Base-by-base conservation (phyloP, 2,888 invertebrate genomes). In the Drosophila niveifrons region DNA sequence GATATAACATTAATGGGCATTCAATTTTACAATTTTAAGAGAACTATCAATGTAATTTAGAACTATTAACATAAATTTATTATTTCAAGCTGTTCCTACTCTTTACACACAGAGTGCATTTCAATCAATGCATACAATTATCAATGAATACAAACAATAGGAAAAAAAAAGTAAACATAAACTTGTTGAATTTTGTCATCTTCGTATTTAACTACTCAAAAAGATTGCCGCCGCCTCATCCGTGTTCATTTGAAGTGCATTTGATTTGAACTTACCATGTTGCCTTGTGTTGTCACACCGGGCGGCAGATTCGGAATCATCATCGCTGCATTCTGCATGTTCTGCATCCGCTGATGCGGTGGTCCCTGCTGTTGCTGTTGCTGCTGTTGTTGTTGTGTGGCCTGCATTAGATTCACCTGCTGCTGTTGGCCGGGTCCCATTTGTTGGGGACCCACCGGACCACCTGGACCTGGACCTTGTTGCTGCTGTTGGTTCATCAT, bases 241-340 rank as follows among this genome's bases (percentile, higher is more conserved):
- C 2, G 23, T 23, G 23, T 23, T 23, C 23, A 23, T 23, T 51
- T 3, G 9, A 10, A 36, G 9, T 13, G 2, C 18, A 13, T 13
- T 23, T 3, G 13, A 11, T 0, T 3, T 39, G 0, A 61, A 89
- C 92, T 91, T 84, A 92, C 92, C 88, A 91, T 92, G 79, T 88
- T 90, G 76, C 91, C 92, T 73, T 91, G 92, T 34, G 90, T 80
- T 50, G 87, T 78, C 1, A 89, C 82, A 1, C 90, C 82, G 10
- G 90, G 81, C 7, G 79, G 82, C 52, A 90, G 78, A 66, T 81
- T 86, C 51, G 91, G 86, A 65, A 91, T 86, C 81, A 91, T 91
- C 91, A 92, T 91, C 75, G 91, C 77, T 80, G 91, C 79, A 72
- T 91, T 91, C 75, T 91, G 92, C 90, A 92, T 92, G 50, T 90